Evolutionary conservation across 35 echinoderm and acorn worm genomes (phyloP).

Genomic region (Apostichopus japonicus): DNA sequence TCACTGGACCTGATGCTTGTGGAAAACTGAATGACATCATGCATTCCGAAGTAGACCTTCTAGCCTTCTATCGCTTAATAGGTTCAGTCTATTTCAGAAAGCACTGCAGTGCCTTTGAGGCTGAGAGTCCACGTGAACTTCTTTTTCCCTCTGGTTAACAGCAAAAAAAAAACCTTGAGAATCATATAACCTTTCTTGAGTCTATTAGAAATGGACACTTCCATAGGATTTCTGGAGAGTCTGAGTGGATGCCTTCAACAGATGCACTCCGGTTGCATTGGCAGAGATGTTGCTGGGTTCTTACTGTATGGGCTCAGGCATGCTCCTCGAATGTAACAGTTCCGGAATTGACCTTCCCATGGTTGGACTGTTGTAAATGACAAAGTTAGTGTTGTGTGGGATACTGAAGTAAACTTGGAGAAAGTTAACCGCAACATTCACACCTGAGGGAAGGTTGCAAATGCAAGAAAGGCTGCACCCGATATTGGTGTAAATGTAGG

Average conservation of each 20-base stretch:
- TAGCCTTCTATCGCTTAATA: conserved; percentile 46
- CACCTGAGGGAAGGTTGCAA: conserved; percentile 47
- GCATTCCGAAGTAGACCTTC: not conserved
- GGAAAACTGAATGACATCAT: not conserved
- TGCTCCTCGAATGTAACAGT: not conserved
- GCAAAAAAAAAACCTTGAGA: not conserved
- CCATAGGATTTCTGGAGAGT: conserved; percentile 42
- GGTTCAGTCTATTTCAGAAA: conserved; percentile 51
- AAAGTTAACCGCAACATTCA: conserved; percentile 15
- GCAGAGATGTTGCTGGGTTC: conserved; percentile 20
- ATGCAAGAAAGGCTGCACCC: conserved; percentile 24
- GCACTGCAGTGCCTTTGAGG: conserved; percentile 40
- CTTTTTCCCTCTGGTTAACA: not conserved
- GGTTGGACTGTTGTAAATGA: conserved; percentile 32
- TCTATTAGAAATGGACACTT: conserved; percentile 53
- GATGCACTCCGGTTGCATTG: conserved; percentile 34
- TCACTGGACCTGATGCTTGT: not conserved
- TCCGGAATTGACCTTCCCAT: not conserved
- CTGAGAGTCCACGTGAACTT: not conserved
- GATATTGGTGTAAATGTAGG: conserved; percentile 56
- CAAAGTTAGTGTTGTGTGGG: conserved; percentile 42
- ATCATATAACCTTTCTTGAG: conserved; percentile 4
- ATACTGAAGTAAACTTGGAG: conserved; percentile 52
- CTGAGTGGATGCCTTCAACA: conserved; percentile 29
- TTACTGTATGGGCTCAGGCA: not conserved